These are phyloP conservation scores for Dissostichus mawsoni DNA, from an alignment of 2,113 vertebrate species.

Conservation along the genomic window DNA sequence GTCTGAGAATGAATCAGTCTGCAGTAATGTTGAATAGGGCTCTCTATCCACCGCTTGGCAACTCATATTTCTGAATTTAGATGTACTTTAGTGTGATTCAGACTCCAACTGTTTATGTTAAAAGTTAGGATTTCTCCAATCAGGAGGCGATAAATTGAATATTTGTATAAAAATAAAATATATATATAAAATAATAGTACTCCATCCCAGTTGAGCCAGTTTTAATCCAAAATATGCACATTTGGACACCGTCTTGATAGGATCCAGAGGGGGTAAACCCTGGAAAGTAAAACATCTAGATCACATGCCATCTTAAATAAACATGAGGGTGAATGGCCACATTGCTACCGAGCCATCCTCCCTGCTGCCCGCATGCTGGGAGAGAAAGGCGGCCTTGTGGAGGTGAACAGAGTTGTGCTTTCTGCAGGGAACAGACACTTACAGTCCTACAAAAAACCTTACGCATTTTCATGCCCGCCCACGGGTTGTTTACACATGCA, in stretches of 20 bases:
- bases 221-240: slow-evolving; percentile 39
- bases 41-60: slow-evolving; percentile 20
- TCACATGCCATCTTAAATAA: slow-evolving; percentile 72
- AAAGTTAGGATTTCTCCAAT: slow-evolving; percentile 23
- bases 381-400: slow-evolving; percentile 80
- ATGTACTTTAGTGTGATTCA: neutral
- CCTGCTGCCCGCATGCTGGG: slow-evolving; percentile 49
- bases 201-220: slow-evolving; percentile 6
- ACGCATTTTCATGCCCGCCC: slow-evolving; percentile 56
- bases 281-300: slow-evolving; percentile 59
- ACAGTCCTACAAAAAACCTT: slow-evolving; percentile 63
- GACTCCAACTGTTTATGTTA: neutral
- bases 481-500: slow-evolving; percentile 72
- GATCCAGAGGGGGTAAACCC: slow-evolving; percentile 43
- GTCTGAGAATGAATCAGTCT: slow-evolving; percentile 41
- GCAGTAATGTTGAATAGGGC: slow-evolving; percentile 2
- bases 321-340: slow-evolving; percentile 74
- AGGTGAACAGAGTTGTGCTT: slow-evolving; percentile 79
- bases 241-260: slow-evolving; percentile 53
- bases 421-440: slow-evolving; percentile 72
- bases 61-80: slow-evolving; percentile 10
- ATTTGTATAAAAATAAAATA: slow-evolving; percentile 7
- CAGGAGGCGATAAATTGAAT: neutral
- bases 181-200: neutral
- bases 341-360: slow-evolving; percentile 62